Percentiles rank a stretch among this genome's conserved stretches.
Conservation (phyloP, 2,888 invertebrate genomes). For the Dryomyza anilis region DNA sequence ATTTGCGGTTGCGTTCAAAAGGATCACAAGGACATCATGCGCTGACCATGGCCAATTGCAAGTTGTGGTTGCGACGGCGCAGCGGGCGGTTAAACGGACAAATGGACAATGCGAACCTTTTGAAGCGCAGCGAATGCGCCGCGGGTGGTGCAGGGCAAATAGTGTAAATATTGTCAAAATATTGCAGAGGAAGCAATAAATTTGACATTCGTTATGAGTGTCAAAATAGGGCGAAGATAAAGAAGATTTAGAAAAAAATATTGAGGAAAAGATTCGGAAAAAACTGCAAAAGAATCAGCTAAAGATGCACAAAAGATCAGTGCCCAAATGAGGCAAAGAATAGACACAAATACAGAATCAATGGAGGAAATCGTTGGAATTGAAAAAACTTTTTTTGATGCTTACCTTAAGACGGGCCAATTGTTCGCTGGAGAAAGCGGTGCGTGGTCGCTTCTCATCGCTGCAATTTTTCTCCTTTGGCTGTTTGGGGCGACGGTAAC, state of each 20-base stretch:
- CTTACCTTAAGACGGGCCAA: slow-evolving; percentile 81
- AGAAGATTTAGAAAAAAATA: not conserved
- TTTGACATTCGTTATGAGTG: slow-evolving; percentile 41
- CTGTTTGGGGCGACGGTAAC: slow-evolving; percentile 61
- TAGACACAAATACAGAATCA: not conserved
- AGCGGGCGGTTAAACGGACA: slow-evolving; percentile 7
- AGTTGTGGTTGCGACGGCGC: slow-evolving; percentile 33
- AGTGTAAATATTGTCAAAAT: slow-evolving; percentile 49
- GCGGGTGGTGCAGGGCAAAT: slow-evolving; percentile 41
- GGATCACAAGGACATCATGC: slow-evolving; percentile 17
- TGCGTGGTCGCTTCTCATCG: slow-evolving; percentile 91
- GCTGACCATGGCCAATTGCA: slow-evolving; percentile 49
- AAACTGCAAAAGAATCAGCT: no score
- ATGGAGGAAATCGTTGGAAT: not conserved
- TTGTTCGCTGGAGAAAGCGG: slow-evolving; percentile 95
- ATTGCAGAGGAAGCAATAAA: slow-evolving; percentile 37
- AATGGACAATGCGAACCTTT: not conserved
- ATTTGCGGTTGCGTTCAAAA: slow-evolving; percentile 50
- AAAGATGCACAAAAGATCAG: no score
- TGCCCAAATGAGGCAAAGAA: not conserved
- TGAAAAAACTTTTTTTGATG: slow-evolving; percentile 20
- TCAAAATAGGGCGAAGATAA: slow-evolving; percentile 22
- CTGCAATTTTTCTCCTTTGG: slow-evolving; percentile 62
- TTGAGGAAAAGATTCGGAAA: no score
- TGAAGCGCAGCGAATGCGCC: slow-evolving; percentile 16